Evolutionary conservation across 2,113 vertebrate species (phyloP), one percentile per base, ranked within the genome.

Genomic region (Patagioenas fasciata): DNA sequence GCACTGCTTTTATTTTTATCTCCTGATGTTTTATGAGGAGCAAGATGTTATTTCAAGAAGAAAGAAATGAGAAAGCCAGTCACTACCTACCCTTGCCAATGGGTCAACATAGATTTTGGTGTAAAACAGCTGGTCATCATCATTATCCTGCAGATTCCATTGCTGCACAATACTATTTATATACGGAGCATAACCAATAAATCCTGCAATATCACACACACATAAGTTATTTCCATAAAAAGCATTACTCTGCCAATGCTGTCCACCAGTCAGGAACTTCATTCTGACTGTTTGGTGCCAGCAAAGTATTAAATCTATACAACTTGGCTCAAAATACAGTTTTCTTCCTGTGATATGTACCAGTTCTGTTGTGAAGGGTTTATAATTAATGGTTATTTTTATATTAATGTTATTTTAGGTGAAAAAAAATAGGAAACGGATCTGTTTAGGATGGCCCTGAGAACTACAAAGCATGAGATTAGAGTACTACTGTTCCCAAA

Each of bases 111-210:
- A 99, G 96, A 99, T 98, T 97, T 99, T 99, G 28, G 99, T 99
- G 95, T 99, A 99, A 96, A 99, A 99, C 44, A 99, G 99, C 95
- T 99, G 99, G 96, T 99, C 99, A 36, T 99, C 99, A 61, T 99
- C 99, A 77, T 99, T 99, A 96, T 99, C 99, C 40, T 99, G 99
- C 65, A 99, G 98, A 93, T 98, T 97, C 99, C 99, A 99, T 51
- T 99, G 98, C 26, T 99, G 98, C 80, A 99, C 98, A 36, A 99
- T 97, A 73, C 92, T 98, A 94, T 98, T 98, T 94, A 99, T 80
- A 90, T 98, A 97, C 0, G 99, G 97, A 57, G 98, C 98, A 71
- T 99, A 99, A 82, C 99, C 99, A 79, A 99, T 99, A 96, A 99
- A 98, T 95, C 99, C 99, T 99, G 98, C 34, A 97, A 96, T 28